Conservation (phyloP, 1,140 invertebrate species). For the Pomphorhynchus laevis region DNA sequence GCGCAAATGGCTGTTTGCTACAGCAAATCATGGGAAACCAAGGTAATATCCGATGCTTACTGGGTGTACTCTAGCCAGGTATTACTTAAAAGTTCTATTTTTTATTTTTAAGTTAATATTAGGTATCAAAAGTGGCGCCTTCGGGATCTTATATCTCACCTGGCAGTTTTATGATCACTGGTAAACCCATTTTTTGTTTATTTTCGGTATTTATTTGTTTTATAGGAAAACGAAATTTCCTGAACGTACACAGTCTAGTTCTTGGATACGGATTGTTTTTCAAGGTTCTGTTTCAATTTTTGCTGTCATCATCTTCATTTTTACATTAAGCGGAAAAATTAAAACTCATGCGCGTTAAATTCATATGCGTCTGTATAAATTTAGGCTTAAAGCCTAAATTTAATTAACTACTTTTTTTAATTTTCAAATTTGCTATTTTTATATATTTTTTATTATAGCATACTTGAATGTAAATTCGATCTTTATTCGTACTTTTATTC, state of each 20-base stretch:
- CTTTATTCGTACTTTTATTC: too few species aligned
- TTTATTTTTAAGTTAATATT: background rate
- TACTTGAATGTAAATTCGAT: too few species aligned
- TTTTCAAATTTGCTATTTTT: too few species aligned
- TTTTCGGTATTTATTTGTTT: conserved; percentile 8
- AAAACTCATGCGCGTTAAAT: too few species aligned
- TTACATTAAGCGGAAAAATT: background rate
- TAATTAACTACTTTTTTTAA: too few species aligned
- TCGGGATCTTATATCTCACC: conserved; percentile 65
- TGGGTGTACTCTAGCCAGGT: conserved; percentile 71
- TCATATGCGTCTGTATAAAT: too few species aligned
- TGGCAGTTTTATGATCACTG: conserved; percentile 93
- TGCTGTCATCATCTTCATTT: background rate
- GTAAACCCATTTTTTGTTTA: conserved; percentile 17
- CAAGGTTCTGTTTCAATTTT: conserved; percentile 17
- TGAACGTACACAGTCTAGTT: conserved; percentile 50
- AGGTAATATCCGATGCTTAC: conserved; percentile 64
- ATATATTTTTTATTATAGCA: too few species aligned
- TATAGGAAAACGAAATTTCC: conserved; percentile 54
- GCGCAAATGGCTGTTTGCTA: conserved; percentile 81
- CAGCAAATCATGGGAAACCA: conserved; percentile 77
- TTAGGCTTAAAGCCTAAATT: too few species aligned
- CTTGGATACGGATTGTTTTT: conserved; percentile 76
- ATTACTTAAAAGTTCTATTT: conserved; percentile 4
- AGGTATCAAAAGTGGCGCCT: conserved; percentile 74